phyloP scores from a whole-genome alignment of 2,113 vertebrate genomes.

The Prietella phreatophila region DNA sequence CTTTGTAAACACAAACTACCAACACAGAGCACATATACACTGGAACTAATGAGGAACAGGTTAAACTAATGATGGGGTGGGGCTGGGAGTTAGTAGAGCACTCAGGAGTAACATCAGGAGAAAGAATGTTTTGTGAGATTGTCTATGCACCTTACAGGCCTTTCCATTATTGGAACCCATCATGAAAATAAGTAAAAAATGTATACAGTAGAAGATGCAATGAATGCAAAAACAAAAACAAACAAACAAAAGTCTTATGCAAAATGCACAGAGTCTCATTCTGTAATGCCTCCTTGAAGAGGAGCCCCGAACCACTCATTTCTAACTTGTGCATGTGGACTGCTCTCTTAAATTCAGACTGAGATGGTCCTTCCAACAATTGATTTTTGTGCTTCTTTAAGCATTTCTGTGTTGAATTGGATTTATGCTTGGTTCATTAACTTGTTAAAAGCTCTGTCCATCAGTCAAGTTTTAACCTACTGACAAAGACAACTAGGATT shows the following conservation, averaged over 20 bases:
- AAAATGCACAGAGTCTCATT: background rate
- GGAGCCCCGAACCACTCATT: background rate
- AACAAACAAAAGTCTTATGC: too few relatives aligned
- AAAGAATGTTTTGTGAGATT: constrained; percentile 14
- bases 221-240: too few relatives aligned
- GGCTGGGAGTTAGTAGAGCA: background rate
- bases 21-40: constrained; percentile 7
- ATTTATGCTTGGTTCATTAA: background rate
- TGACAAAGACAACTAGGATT: background rate
- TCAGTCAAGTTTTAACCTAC: background rate
- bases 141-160: background rate
- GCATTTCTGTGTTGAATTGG: background rate
- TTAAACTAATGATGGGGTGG: background rate
- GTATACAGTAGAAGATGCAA: too few relatives aligned
- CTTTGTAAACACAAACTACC: background rate
- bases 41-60: background rate
- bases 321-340: background rate
- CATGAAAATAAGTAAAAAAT: background rate
- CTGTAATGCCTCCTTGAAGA: background rate
- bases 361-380: background rate
- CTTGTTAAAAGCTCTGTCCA: background rate
- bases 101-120: background rate
- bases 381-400: background rate
- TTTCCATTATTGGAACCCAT: background rate
- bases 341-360: background rate